Conservation (phyloP, 2,797 vertebrate species). For the Parauchenoglanis punctatus region DNA sequence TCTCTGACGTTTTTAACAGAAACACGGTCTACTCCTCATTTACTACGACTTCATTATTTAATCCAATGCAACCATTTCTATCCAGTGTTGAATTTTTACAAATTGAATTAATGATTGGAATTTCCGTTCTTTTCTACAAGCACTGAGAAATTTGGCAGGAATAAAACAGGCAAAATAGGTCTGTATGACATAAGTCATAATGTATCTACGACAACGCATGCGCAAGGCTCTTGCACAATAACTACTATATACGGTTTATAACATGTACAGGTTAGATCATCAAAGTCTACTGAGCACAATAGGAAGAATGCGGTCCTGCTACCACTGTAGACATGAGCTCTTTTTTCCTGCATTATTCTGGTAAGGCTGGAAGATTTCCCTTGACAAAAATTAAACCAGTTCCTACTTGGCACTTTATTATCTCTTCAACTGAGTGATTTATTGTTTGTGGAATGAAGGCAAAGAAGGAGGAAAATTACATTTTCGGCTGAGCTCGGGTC, state of each 20-base stretch:
- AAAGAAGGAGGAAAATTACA: conserved; percentile 84
- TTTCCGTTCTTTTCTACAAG: not conserved
- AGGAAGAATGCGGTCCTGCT: conserved; percentile 26
- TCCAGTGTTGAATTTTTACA: not conserved
- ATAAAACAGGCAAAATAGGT: not conserved
- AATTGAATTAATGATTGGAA: not conserved
- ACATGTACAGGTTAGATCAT: not conserved
- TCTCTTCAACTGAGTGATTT: conserved; percentile 90
- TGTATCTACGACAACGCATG: not conserved
- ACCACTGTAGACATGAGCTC: conserved; percentile 29
- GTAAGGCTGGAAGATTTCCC: conserved; percentile 80
- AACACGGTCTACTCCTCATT: not conserved
- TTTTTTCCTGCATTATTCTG: conserved; percentile 51
- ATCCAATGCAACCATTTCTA: not conserved
- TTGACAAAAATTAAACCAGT: conserved; percentile 86
- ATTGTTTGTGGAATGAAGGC: conserved; percentile 85
- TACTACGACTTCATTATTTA: not conserved
- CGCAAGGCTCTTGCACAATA: not conserved
- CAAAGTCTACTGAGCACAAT: not conserved
- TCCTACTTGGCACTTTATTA: conserved; percentile 87
- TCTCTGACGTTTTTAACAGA: not conserved
- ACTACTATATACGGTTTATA: not conserved
- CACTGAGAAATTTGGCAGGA: not conserved
- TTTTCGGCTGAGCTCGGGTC: conserved; percentile 78
- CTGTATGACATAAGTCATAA: too few relatives aligned